phyloP scores from a whole-genome alignment of 2,888 invertebrate species.

The Meiosimyza platycephala region DNA sequence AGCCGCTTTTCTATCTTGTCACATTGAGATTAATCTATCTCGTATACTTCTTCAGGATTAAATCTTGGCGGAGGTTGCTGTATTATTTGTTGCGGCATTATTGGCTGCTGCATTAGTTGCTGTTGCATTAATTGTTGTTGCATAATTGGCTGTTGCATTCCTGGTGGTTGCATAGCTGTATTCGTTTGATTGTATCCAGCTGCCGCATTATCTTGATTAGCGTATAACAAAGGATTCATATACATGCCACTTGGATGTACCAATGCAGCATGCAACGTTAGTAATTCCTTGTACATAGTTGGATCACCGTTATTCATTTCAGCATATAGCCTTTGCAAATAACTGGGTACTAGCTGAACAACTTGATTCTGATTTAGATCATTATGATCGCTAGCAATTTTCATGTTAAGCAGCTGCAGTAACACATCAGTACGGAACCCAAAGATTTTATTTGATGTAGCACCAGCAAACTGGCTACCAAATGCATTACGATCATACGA shows the following conservation, averaged over 20 bases:
- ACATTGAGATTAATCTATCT: constrained; percentile 54
- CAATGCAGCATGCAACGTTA: constrained; percentile 59
- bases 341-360: constrained; percentile 71
- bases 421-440: constrained; percentile 67
- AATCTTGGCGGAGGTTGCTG: constrained; percentile 50
- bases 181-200: constrained; percentile 58
- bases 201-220: constrained; percentile 61
- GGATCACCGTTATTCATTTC: constrained; percentile 69
- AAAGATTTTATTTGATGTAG: constrained; percentile 66
- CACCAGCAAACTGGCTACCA: constrained; percentile 58
- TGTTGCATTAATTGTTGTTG: not conserved
- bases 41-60: constrained; percentile 60
- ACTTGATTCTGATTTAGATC: constrained; percentile 73
- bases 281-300: constrained; percentile 64
- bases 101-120: constrained; percentile 26
- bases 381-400: constrained; percentile 75
- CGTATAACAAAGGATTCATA: constrained; percentile 64
- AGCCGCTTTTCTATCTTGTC: too few relatives aligned
- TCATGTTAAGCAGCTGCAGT: constrained; percentile 64
- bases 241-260: constrained; percentile 64
- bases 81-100: constrained; percentile 29
- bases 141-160: not conserved
- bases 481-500: constrained; percentile 62
- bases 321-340: constrained; percentile 71
- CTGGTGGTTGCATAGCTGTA: constrained; percentile 7